Base-by-base conservation (phyloP, 2,797 vertebrate genomes). In the Acanthiza pusilla region DNA sequence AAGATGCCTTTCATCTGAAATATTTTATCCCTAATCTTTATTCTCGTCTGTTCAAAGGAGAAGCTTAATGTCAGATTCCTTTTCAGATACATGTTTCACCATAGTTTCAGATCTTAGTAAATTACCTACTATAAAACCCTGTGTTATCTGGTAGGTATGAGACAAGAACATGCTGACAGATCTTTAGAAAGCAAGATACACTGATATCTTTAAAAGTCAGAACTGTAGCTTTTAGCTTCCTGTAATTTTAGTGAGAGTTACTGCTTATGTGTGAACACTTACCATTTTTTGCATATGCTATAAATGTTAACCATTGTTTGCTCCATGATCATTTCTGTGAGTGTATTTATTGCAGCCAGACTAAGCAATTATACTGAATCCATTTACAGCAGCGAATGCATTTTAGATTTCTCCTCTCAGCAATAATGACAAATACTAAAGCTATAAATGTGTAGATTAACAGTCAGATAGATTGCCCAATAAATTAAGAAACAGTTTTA, bases 351-450 rank as follows among this genome's bases (percentile, higher is more conserved):
- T 91, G 36, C 18, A 86, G 30, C 36, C 67, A 89, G 40, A 75
- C 53, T 36, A 83, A 45, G 23, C 71, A 76, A 94, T 96, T 94
- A 65, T 73, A 50, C 47, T 85, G 57, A 92, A 92, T 85, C 43
- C 38, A 15, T 91, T 92, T 91, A 62, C 36, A 88, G 72, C 66
- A 70, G 27, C 36, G 20, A 86, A 36, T 93, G 71, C 79, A 53
- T 81, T 95, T 92, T 86, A 57, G 29, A 0, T 32, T 71, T 88
- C 54, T 54, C 27, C 43, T 66, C 38, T 93, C 74, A 88, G 71
- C 71, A 78, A 61, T 90, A 74, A 66, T 68, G 45, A 48, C 40
- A 93, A 91, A 82, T 76, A 50, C 53, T 51, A 84, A 73, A 80
- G 72, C 61, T 74, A 7, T 76, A 74, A 76, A 77, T 45, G 26